Base-by-base conservation (phyloP, 2,888 invertebrate genomes). In the Timema podura region DNA sequence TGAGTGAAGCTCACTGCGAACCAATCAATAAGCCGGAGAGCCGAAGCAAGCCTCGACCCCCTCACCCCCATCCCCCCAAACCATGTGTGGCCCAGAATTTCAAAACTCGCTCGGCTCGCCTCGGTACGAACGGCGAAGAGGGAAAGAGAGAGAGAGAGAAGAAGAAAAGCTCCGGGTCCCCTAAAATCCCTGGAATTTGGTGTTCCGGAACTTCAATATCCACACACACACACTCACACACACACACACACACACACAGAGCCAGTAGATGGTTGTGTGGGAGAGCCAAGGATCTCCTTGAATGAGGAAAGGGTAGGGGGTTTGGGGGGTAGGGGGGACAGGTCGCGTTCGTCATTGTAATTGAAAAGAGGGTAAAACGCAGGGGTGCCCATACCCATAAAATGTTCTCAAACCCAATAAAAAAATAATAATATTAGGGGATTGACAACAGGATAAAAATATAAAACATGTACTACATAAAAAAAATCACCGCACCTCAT, bases 161-260 rank as follows among this genome's bases (percentile, higher is more conserved):
- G 47, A 48, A 65, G 48, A 49, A 65, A 65, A 11, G 13, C 65
- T 48, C 57, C 46, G 44, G 61, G 61, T 45, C 13, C 69, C 69
- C 64, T 61, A 59, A 71, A 71, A 69, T 69, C 71, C 67, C 71
- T 54, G 71, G 71, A 71, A 71, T 71, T 69, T 67, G 68, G 68
- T 71, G 71, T 71, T 71, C 71, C 71, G 71, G 71, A 69, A 71
- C 69, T 71, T 69, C 69, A 71, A 71, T 71, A 71, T 70, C 68
- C 67, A 71, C 65, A 65, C 65, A 69, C 15, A 15, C 30, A 45
- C 49, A 49, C 10, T 13, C 61, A 30, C 30, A 45, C 61, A 9
- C 61, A 30, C 44, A 61, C 61, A 44, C 13, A 45, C 61, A n/a
- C n/a, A n/a, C n/a, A n/a, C n/a, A n/a, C n/a, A n/a, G n/a, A n/a